These are phyloP conservation scores for Phataginus tricuspis DNA, from an alignment of 2,797 vertebrate genomes.

Conservation along the genomic window DNA sequence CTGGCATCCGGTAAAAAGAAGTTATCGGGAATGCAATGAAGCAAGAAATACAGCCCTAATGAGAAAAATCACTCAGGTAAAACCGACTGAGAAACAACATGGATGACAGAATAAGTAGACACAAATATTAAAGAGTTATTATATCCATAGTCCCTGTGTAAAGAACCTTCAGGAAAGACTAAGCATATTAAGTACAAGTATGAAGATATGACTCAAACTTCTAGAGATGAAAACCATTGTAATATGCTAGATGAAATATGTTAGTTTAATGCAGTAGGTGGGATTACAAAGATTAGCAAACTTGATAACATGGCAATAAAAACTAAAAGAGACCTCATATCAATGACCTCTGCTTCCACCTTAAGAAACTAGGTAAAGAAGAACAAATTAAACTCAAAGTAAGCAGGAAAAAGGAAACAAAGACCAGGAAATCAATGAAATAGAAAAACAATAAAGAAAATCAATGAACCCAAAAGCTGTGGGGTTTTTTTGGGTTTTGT, in stretches of 20 bases:
- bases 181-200: neutral
- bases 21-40: neutral
- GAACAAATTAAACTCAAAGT: no score
- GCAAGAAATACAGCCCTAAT: neutral
- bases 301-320: neutral
- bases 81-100: neutral
- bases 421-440: no score
- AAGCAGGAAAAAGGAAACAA: no score
- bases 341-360: neutral
- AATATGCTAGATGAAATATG: neutral
- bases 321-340: neutral
- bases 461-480: no score
- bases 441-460: no score
- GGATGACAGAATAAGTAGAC: neutral
- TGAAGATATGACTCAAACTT: neutral
- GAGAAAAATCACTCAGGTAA: neutral
- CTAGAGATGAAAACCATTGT: neutral
- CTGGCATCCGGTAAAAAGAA: neutral
- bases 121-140: neutral
- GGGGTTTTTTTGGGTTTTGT: neutral
- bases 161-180: neutral
- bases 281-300: neutral
- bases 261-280: neutral
- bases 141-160: neutral
- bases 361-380: neutral